Evolutionary conservation across 2,888 invertebrate genomes (phyloP).

Genomic region (Drosophila recens): DNA sequence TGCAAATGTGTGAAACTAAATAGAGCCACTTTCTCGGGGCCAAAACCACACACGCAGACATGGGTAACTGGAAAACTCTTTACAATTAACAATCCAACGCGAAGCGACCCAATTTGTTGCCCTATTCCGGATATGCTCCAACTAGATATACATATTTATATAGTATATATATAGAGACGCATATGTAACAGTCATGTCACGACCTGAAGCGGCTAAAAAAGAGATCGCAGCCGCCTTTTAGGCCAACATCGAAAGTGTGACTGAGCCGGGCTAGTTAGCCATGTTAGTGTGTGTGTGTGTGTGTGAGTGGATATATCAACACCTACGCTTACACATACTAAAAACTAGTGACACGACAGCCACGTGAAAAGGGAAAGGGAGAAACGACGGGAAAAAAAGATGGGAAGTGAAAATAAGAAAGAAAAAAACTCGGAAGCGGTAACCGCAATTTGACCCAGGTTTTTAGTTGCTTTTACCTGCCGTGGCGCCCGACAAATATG

Average conservation of each 20-base stretch:
- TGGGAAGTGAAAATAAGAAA: conserved; percentile 20
- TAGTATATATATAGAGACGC: conserved; percentile 15
- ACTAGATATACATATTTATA: not conserved
- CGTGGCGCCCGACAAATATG: conserved; percentile 76
- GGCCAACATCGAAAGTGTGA: conserved; percentile 45
- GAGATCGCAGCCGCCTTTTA: conserved; percentile 49
- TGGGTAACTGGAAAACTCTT: conserved; percentile 35
- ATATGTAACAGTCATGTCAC: conserved; percentile 58
- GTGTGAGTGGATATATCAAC: conserved; percentile 67
- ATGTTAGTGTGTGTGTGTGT: conserved; percentile 27
- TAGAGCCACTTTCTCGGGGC: conserved; percentile 62
- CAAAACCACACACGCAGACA: conserved; percentile 33
- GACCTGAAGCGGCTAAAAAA: conserved; percentile 30
- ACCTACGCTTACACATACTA: conserved; percentile 60
- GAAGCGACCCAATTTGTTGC: conserved; percentile 39
- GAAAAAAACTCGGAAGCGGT: conserved; percentile 44
- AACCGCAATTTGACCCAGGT: conserved; percentile 79
- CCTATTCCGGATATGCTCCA: conserved; percentile 11
- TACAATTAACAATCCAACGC: conserved; percentile 68
- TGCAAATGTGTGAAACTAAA: conserved; percentile 69
- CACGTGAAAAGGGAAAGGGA: conserved; percentile 18
- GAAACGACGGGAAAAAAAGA: conserved; percentile 9
- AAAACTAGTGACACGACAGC: conserved; percentile 41
- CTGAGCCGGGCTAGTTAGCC: conserved; percentile 33
- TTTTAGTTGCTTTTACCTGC: conserved; percentile 71